Evolutionary conservation across 2,113 vertebrate species (phyloP).

Genomic region (Protomyctophum bolini): DNA sequence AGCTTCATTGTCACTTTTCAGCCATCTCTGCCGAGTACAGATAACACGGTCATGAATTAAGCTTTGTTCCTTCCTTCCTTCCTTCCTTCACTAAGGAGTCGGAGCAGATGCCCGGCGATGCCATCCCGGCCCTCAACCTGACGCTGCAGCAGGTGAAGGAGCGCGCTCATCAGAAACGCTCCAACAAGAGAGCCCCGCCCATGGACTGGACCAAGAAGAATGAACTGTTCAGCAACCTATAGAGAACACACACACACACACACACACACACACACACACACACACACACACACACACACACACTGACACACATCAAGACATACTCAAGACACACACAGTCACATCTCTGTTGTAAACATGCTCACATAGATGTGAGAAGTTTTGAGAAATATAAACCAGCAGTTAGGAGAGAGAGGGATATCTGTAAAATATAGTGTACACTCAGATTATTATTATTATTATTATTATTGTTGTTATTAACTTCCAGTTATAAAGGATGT

Average conservation of each 20-base stretch:
- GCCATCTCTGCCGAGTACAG: too few species aligned
- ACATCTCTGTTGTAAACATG: constrained; percentile 25
- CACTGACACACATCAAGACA: not conserved
- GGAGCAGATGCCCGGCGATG: constrained; percentile 57
- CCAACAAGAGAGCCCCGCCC: constrained; percentile 90
- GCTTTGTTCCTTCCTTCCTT: not conserved
- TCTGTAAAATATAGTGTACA: constrained; percentile 53
- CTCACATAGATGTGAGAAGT: constrained; percentile 12
- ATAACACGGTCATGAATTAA: too few species aligned
- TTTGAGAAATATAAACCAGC: not conserved
- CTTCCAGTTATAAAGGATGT: constrained; percentile 58
- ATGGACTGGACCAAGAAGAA: constrained; percentile 99
- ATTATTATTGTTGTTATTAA: constrained; percentile 56
- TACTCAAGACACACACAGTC: not conserved
- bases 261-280: constrained; percentile 6
- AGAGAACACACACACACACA: constrained; percentile 33
- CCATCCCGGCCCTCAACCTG: constrained; percentile 86
- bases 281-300: constrained; percentile 22
- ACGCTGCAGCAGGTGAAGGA: constrained; percentile 93
- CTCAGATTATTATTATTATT: constrained; percentile 51
- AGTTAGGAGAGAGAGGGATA: constrained; percentile 13
- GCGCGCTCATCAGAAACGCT: constrained; percentile 91
- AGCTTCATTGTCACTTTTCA: not conserved
- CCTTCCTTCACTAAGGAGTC: constrained; percentile 31
- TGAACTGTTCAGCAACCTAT: constrained; percentile 97